Base-by-base conservation (phyloP, 2,888 invertebrate genomes). In the Tribolium freemani region DNA sequence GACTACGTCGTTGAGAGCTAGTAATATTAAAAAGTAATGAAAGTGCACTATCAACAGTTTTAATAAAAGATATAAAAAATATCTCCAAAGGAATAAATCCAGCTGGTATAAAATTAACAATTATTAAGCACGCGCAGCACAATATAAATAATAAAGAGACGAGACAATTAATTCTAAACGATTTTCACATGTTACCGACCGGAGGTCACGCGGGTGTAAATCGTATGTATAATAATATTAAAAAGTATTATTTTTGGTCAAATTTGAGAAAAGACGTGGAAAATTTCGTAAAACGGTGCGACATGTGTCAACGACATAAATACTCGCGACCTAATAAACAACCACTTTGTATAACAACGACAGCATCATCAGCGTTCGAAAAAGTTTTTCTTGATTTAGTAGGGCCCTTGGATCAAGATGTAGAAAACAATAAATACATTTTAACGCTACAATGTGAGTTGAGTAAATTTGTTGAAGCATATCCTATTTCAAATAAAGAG, bases 391-490 rank as follows among this genome's bases (percentile, higher is more conserved):
- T n/a, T n/a, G n/a, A n/a, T n/a, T n/a, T n/a, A n/a, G n/a, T n/a
- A n/a, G n/a, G n/a, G n/a, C n/a, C n/a, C n/a, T n/a, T n/a, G n/a
- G n/a, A n/a, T n/a, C n/a, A n/a, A n/a, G n/a, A n/a, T n/a, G n/a
- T n/a, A n/a, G n/a, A n/a, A n/a, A n/a, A n/a, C n/a, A n/a, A n/a
- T 26, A 31, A n/a, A 30, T 57, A 57, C 16, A 57, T 57, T 11
- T 16, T 54, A 13, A 67, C 70, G 16, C n/a, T 70, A 13, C 70
- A 70, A 44, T 70, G 70, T 31, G 70, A 70, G 3, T 13, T 70
- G 6, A 64, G 30, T 13, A 70, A 70, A 64, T 71, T 58, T 67
- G 75, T 74, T 0, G 74, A 74, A 56, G 53, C 50, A 30, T 75
- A 73, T 46, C 63, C 68, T 20, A 53, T 73, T 51, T 9, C 44